Conservation (phyloP, 2,113 vertebrate genomes). For the Trogon surrucura region DNA sequence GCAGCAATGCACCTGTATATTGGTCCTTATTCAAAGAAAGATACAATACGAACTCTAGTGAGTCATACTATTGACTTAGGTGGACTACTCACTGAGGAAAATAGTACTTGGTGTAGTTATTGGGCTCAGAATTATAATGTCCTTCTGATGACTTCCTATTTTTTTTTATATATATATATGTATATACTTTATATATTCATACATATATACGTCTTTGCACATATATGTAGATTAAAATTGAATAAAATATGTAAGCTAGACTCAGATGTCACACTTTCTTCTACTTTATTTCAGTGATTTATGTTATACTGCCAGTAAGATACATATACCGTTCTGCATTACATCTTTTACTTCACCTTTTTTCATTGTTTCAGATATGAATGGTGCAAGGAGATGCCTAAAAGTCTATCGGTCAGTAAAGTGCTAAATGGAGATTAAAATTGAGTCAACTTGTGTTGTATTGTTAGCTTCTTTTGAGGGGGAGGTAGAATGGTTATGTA, state of each 20-base stretch:
- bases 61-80: not conserved
- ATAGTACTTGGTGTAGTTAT: not conserved
- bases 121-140: not conserved
- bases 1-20: not conserved
- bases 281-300: not conserved
- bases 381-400: not conserved
- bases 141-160: not conserved
- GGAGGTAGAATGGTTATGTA: not conserved
- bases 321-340: not conserved
- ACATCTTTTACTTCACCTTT: not conserved
- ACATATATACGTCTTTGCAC: not conserved
- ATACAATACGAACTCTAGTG: accelerated
- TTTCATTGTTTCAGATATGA: not conserved
- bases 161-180: no score
- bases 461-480: not conserved
- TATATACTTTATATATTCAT: not conserved
- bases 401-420: not conserved
- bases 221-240: not conserved
- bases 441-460: not conserved
- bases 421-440: not conserved
- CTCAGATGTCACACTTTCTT: not conserved
- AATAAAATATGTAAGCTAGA: not conserved
- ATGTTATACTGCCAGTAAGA: not conserved
- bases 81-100: not conserved
- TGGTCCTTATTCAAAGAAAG: not conserved